phyloP scores from a whole-genome alignment of 2,797 vertebrate species.

The Rhabdophis nuchalis region DNA sequence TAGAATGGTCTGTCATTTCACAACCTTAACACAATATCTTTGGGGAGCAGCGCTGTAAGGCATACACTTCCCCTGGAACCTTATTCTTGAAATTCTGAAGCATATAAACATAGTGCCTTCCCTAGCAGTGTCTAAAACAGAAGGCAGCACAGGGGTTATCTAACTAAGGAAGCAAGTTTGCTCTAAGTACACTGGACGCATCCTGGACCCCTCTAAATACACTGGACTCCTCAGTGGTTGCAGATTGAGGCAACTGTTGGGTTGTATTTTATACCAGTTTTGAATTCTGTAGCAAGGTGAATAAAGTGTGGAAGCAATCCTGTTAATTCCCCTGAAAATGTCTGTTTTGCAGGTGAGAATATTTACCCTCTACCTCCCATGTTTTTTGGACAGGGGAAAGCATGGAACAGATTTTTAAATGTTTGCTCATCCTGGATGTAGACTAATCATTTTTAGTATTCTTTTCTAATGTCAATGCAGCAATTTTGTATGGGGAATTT shows the following conservation, averaged over 20 bases:
- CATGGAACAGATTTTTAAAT: background rate
- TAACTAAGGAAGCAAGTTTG: background rate
- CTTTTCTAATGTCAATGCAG: conserved; percentile 37
- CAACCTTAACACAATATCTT: conserved; percentile 13
- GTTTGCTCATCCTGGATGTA: conserved; percentile 28
- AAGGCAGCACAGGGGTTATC: background rate
- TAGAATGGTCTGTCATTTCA: conserved; percentile 59
- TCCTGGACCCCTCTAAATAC: background rate
- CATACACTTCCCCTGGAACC: background rate
- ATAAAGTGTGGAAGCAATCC: conserved; percentile 9
- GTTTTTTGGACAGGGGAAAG: background rate
- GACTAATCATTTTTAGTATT: conserved; percentile 14
- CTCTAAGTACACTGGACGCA: background rate
- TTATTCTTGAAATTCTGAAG: background rate
- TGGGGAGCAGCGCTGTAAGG: background rate
- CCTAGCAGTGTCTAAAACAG: background rate
- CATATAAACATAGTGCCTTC: conserved; percentile 11
- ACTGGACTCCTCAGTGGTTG: conserved; percentile 7
- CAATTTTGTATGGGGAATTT: conserved; percentile 43
- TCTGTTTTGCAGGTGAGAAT: background rate
- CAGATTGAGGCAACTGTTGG: background rate
- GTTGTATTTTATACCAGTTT: background rate
- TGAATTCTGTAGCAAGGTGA: conserved; percentile 17
- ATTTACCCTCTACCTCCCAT: conserved; percentile 17
- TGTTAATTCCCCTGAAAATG: conserved; percentile 5